phyloP scores from a whole-genome alignment of 2,888 invertebrate species.

The Tachina grossa region DNA sequence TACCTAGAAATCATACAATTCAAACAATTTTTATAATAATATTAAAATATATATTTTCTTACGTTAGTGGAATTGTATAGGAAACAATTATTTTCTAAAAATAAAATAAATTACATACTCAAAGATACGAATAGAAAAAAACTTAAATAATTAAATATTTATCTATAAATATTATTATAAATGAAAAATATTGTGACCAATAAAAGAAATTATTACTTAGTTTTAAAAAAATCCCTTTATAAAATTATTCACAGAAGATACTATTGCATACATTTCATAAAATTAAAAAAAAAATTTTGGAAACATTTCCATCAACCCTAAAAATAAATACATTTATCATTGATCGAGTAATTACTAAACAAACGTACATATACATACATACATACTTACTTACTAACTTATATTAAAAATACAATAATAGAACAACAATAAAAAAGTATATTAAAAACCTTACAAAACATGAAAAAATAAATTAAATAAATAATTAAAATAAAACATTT shows the following conservation, averaged over 20 bases:
- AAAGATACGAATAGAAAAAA: conserved; percentile 5
- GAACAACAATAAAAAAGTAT: conserved; percentile 18
- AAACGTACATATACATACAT: conserved; percentile 35
- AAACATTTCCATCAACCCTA: conserved; percentile 37
- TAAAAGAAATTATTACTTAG: conserved; percentile 53
- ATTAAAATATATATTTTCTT: conserved; percentile 44
- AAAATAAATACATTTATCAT: conserved; percentile 33
- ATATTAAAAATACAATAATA: conserved; percentile 24
- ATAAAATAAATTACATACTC: conserved; percentile 6
- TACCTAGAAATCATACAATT: conserved; percentile 26
- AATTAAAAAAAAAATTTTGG: not conserved
- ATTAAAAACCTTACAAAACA: conserved; percentile 35
- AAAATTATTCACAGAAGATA: conserved; percentile 20
- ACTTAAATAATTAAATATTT: not conserved
- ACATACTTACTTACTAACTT: conserved; percentile 23
- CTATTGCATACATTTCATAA: conserved; percentile 49
- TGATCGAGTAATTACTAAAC: conserved; percentile 34
- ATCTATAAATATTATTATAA: conserved; percentile 22
- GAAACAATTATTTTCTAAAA: conserved; percentile 23
- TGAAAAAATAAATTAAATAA: conserved; percentile 36
- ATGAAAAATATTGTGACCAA: conserved; percentile 67
- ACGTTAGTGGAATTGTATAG: conserved; percentile 52
- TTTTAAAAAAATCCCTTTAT: conserved; percentile 60
- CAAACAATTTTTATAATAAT: conserved; percentile 32
- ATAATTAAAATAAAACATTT: conserved; percentile 28